phyloP scores from a whole-genome alignment of 2,888 invertebrate genomes.

The Diachrysia chrysitis region DNA sequence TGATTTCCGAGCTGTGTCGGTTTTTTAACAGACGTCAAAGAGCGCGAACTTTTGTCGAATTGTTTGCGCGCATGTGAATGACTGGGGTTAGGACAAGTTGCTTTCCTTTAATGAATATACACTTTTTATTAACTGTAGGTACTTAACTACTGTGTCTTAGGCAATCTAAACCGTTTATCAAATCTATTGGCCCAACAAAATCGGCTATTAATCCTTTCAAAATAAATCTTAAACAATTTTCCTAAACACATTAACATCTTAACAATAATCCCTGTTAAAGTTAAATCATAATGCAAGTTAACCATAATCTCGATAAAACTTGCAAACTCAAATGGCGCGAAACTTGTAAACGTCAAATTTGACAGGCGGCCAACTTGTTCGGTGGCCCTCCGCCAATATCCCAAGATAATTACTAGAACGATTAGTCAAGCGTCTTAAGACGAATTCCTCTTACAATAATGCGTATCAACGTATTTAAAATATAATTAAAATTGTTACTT shows the following conservation, averaged over 20 bases:
- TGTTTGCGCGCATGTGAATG: too few relatives aligned
- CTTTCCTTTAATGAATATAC: too few relatives aligned
- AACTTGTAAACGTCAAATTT: conserved; percentile 82
- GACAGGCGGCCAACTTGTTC: conserved; percentile 82
- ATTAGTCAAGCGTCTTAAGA: conserved; percentile 79
- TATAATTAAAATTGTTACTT: background rate
- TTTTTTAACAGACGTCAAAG: too few relatives aligned
- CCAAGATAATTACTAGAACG: conserved; percentile 80
- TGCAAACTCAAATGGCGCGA: conserved; percentile 67
- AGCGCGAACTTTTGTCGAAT: too few relatives aligned
- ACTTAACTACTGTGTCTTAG: too few relatives aligned
- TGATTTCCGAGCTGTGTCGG: too few relatives aligned
- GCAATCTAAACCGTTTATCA: too few relatives aligned
- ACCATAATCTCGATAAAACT: conserved; percentile 42
- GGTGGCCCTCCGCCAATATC: conserved; percentile 74
- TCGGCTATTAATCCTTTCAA: background rate
- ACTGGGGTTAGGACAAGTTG: too few relatives aligned
- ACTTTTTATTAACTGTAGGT: too few relatives aligned
- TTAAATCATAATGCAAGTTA: conserved; percentile 11
- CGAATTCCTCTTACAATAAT: conserved; percentile 35
- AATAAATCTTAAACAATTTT: background rate
- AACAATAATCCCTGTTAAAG: background rate
- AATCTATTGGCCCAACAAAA: background rate
- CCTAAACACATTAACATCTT: background rate
- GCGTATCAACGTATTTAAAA: conserved; percentile 27